Percentiles rank a stretch among this genome's conserved stretches.
Evolutionary conservation across 2,888 invertebrate species (phyloP).

Genomic region (Cataglyphis cursor): DNA sequence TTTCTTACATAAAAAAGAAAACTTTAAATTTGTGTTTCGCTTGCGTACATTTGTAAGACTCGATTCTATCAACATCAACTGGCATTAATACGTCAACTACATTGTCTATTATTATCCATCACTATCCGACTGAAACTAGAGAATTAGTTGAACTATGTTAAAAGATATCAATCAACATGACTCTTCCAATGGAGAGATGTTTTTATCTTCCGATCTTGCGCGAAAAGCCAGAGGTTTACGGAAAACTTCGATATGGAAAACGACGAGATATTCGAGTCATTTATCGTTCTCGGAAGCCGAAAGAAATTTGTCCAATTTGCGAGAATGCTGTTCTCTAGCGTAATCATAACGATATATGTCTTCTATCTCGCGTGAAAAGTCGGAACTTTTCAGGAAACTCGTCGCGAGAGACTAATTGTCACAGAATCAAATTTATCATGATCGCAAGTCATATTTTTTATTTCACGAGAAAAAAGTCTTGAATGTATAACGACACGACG

Average conservation of each 20-base stretch:
- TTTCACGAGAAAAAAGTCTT: not conserved
- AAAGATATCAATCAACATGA: constrained; percentile 3
- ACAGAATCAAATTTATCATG: not conserved
- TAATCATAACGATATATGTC: not conserved
- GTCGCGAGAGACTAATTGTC: not conserved
- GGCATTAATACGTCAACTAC: not conserved
- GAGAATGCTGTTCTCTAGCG: not conserved
- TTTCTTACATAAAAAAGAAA: not conserved
- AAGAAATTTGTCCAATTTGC: not conserved
- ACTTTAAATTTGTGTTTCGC: not conserved
- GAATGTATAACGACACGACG: not conserved
- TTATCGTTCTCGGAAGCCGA: not conserved
- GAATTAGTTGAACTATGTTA: not conserved
- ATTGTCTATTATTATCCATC: not conserved
- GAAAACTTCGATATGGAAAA: not conserved
- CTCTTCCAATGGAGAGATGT: constrained; percentile 2
- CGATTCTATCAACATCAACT: not conserved
- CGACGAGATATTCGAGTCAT: not conserved
- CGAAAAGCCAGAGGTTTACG: not conserved
- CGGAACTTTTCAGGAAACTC: not conserved
- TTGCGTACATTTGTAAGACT: not conserved
- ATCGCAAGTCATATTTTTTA: not conserved
- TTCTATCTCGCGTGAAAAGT: not conserved
- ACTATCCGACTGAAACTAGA: too few relatives aligned
- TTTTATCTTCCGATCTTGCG: constrained; percentile 1